Percentiles rank a stretch among this genome's conserved stretches.
Evolutionary conservation across 2,113 vertebrate genomes (phyloP).

Genomic region (Nansenia antarctica): DNA sequence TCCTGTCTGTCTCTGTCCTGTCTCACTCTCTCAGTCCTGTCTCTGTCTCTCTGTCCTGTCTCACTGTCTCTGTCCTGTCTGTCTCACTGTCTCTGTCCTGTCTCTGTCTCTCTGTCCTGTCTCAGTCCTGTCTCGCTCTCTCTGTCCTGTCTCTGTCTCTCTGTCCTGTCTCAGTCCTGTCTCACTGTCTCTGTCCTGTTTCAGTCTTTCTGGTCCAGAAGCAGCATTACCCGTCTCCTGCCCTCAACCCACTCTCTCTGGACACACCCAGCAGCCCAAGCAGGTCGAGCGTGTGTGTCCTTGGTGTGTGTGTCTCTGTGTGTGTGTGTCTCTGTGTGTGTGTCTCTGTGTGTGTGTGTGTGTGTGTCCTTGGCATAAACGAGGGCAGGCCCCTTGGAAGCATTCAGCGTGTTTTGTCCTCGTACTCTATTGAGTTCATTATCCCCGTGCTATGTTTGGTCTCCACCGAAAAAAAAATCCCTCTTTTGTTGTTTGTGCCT

Average conservation of each 20-base stretch:
- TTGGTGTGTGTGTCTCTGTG: background rate
- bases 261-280: background rate
- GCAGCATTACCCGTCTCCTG: background rate
- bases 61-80: no score
- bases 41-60: no score
- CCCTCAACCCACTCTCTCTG: background rate
- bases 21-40: no score
- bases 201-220: background rate
- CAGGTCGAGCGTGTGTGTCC: background rate
- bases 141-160: no score
- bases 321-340: background rate
- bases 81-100: no score
- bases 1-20: no score
- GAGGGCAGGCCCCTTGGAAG: slow-evolving; percentile 10
- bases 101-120: no score
- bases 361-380: slow-evolving; percentile 10
- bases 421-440: background rate
- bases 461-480: slow-evolving; percentile 24
- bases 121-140: no score
- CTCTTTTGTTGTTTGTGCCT: slow-evolving; percentile 46
- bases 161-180: no score
- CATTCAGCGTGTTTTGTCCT: slow-evolving; percentile 30
- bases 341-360: background rate
- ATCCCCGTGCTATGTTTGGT: background rate
- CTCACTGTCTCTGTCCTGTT: background rate